These are phyloP conservation scores for Embidobia sp. DNA, from an alignment of 2,888 invertebrate species.

Conservation along the genomic window DNA sequence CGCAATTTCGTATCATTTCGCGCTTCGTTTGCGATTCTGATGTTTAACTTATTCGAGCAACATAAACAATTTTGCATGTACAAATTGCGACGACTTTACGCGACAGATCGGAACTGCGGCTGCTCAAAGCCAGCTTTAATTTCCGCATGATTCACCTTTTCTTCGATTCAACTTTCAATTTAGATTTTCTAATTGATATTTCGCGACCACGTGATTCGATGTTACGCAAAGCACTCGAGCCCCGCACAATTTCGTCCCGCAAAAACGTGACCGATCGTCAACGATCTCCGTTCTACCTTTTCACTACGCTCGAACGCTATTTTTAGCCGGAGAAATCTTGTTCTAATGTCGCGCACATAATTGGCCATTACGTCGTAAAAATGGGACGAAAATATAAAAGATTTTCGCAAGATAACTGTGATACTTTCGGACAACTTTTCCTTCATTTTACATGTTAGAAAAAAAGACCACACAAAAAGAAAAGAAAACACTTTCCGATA, in stretches of 20 bases:
- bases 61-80: conserved; percentile 19
- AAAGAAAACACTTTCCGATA: background rate
- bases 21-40: conserved; percentile 29
- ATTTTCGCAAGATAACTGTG: conserved; percentile 19
- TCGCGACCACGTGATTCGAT: background rate
- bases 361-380: conserved; percentile 10
- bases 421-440: conserved; percentile 27
- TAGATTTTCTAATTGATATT: conserved; percentile 20
- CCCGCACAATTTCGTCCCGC: background rate
- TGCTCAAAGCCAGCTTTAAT: conserved; percentile 9
- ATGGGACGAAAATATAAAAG: conserved; percentile 17
- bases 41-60: conserved; percentile 13
- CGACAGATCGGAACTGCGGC: background rate
- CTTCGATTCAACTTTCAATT: conserved; percentile 16
- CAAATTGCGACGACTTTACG: too few relatives aligned
- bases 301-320: conserved; percentile 1
- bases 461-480: background rate
- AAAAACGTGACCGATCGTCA: conserved; percentile 20
- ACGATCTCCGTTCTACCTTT: background rate
- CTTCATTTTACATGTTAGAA: background rate
- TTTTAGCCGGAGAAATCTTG: conserved; percentile 13
- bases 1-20: conserved; percentile 20
- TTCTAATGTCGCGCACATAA: conserved; percentile 3
- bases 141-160: conserved; percentile 8
- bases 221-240: conserved; percentile 9